Base-by-base conservation (phyloP, 2,113 vertebrate species). In the Xenus cinereus region DNA sequence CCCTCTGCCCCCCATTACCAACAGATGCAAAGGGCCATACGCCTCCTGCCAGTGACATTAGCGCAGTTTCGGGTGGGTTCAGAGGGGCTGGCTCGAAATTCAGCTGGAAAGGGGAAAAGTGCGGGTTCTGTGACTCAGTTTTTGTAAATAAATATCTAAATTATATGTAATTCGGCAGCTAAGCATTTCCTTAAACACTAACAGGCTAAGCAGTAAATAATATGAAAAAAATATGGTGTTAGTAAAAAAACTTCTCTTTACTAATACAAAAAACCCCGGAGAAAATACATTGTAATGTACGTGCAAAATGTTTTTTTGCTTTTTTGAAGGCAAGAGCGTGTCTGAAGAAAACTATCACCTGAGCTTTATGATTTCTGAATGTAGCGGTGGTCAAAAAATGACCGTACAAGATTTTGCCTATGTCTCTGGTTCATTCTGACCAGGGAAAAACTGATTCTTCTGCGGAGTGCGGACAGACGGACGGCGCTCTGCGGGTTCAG, bases 181-280 rank as follows among this genome's bases (percentile, higher is more conserved):
- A 57, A 89, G 57, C 45, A 43, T 66, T 56, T 87, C 50, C 67
- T 94, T 73, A 76, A 66, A 87, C 26, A 62, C 20, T 23, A 57
- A 22, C 30, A 73, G 41, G 62, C 48, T 76, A 72, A 89, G 83
- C 51, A 60, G 51, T 48, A 67, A 84, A 84, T 51, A 62, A 87
- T 54, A 53, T 1, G 5, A 66, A 89, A 74, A 93, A 43, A 48
- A 74, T 7, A 74, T 7, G 14, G 8, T 46, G 13, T 79, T 67
- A 81, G 45, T 35, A 62, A 92, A 93, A 93, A 84, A 51, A 57
- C 18, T 84, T 72, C 27, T 68, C 32, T 74, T 89, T 78, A 26
- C 32, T 82, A 43, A 76, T 35, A 73, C 2, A n/a, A 79, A 76
- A 43, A 27, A 14, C 37, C 8, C 8, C 3, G 9, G 23, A 32